Conservation (phyloP, 2,888 invertebrate genomes). For the Heliconius sara region DNA sequence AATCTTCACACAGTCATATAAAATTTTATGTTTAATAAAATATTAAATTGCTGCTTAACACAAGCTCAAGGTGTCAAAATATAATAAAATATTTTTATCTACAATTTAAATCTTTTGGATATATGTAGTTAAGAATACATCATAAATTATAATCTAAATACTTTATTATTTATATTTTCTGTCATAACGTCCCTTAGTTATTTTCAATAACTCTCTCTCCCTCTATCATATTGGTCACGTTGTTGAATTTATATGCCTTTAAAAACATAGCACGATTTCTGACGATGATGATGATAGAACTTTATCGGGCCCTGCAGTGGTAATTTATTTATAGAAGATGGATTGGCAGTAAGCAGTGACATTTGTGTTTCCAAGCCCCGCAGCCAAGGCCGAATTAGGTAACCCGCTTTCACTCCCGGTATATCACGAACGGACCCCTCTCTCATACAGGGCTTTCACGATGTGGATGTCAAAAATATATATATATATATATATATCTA, state of each 20-base stretch:
- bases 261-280: not conserved
- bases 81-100: not conserved
- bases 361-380: conserved; percentile 49
- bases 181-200: too few relatives aligned
- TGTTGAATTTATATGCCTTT: not conserved
- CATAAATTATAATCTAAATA: too few relatives aligned
- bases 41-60: not conserved
- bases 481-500: too few relatives aligned
- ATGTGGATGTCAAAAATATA: not conserved
- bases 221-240: too few relatives aligned
- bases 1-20: not conserved
- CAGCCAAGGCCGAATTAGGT: conserved; percentile 52
- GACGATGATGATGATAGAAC: conserved; percentile 12
- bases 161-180: too few relatives aligned
- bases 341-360: conserved; percentile 43
- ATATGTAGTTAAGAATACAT: too few relatives aligned
- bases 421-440: conserved; percentile 51
- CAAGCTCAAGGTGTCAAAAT: not conserved
- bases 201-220: too few relatives aligned
- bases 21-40: not conserved
- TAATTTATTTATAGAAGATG: conserved; percentile 27
- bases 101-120: too few relatives aligned
- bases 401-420: conserved; percentile 55
- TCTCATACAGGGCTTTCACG: conserved; percentile 38
- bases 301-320: conserved; percentile 18